phyloP scores from a whole-genome alignment of 2,113 vertebrate species.

The Rhabdornis inornatus region DNA sequence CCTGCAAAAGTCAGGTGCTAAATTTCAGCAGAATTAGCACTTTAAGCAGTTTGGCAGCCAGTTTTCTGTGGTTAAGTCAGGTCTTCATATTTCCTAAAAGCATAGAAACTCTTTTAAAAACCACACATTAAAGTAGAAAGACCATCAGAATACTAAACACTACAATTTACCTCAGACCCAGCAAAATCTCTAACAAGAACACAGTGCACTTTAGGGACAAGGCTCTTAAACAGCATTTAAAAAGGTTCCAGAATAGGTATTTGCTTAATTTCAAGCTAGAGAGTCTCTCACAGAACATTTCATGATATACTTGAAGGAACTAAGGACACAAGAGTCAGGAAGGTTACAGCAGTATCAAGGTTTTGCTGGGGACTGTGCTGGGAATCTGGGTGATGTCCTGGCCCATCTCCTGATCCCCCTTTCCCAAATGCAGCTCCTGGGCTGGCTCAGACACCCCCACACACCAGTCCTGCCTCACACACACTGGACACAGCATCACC shows the following conservation, averaged over 20 bases:
- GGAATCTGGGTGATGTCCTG: background rate
- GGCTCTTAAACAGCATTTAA: background rate
- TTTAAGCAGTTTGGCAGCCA: conserved; percentile 8
- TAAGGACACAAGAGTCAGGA: background rate
- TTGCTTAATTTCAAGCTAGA: conserved; percentile 2
- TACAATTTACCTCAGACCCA: background rate
- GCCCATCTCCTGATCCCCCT: background rate
- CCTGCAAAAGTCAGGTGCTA: conserved; percentile 33
- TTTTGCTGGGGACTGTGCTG: background rate
- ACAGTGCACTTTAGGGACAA: background rate
- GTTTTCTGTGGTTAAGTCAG: background rate
- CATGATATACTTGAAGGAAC: background rate
- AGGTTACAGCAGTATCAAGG: background rate
- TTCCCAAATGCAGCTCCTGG: background rate
- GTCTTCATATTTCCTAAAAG: background rate
- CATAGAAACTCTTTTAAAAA: background rate
- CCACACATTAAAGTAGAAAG: background rate
- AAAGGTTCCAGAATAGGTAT: background rate
- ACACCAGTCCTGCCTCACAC: background rate
- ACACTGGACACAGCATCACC: rapidly evolving
- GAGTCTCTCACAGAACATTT: background rate
- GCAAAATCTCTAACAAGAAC: background rate
- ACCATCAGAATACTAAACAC: background rate
- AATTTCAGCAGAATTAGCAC: conserved; percentile 56
- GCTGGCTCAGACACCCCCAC: too few species aligned